A percentile compares a stretch with the other conserved stretches of the same genome.
Conservation (phyloP, 2,113 vertebrate genomes). For the Odobenus rosmarus region DNA sequence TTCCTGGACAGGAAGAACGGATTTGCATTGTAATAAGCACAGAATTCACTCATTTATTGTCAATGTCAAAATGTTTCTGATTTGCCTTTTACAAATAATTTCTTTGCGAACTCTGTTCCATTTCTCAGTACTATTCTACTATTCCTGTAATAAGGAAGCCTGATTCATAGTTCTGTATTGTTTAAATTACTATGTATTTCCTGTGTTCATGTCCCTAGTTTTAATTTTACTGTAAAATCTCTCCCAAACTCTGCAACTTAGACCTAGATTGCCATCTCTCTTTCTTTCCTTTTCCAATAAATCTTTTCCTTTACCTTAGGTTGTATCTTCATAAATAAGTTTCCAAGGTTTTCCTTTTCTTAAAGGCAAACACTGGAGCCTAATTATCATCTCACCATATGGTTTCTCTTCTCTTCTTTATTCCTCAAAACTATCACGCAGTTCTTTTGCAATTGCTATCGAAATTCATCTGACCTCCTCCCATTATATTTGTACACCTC, state of each 20-base stretch:
- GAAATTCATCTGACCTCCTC: conserved; percentile 69
- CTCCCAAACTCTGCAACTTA: conserved; percentile 19
- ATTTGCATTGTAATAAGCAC: conserved; percentile 23
- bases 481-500: conserved; percentile 60
- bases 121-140: conserved; percentile 16
- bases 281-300: conserved; percentile 52
- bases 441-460: conserved; percentile 54
- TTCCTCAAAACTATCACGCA: conserved; percentile 76
- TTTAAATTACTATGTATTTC: conserved; percentile 32
- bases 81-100: not conserved
- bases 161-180: not conserved
- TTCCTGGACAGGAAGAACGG: not conserved
- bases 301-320: conserved; percentile 48
- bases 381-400: conserved; percentile 77
- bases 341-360: conserved; percentile 71
- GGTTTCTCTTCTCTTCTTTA: conserved; percentile 65
- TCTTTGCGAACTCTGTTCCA: not conserved
- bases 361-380: conserved; percentile 68
- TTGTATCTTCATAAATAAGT: conserved; percentile 57
- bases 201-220: not conserved
- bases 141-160: conserved; percentile 14
- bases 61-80: not conserved
- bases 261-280: not conserved
- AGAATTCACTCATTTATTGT: conserved; percentile 48
- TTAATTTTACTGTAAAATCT: conserved; percentile 45